Evolutionary conservation across 2,888 invertebrate species (phyloP).

Genomic region (Tetragonisca angustula): DNA sequence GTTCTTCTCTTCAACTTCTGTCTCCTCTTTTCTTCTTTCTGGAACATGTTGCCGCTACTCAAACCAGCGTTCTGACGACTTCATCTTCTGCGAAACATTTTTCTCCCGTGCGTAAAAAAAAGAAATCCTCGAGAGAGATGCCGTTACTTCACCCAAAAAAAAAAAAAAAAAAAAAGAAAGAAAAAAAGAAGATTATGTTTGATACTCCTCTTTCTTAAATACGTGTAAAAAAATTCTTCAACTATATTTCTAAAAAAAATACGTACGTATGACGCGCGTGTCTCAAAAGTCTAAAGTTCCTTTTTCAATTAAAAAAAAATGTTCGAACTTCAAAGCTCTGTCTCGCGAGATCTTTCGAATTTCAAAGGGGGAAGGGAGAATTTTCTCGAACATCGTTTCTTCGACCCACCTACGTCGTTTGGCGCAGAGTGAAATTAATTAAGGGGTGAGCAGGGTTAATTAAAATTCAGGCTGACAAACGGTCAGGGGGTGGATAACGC

Average conservation of each 20-base stretch:
- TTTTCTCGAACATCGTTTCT: background rate
- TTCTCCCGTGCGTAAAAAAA: background rate
- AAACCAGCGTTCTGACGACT: conserved; percentile 2
- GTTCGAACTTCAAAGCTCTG: background rate
- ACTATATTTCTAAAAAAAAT: too few relatives aligned
- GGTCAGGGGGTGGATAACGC: conserved; percentile 36
- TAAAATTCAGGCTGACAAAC: conserved; percentile 51
- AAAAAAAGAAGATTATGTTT: background rate
- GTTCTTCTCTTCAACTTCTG: conserved; percentile 23
- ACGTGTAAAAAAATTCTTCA: background rate
- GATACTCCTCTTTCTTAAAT: background rate
- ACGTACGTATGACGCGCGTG: too few relatives aligned
- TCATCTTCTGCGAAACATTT: conserved; percentile 2
- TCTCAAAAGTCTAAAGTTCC: too few relatives aligned
- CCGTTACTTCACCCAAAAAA: background rate
- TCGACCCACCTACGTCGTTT: background rate
- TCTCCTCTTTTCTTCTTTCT: conserved; percentile 11
- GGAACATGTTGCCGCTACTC: conserved; percentile 26
- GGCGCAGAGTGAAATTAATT: conserved; percentile 30
- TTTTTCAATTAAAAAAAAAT: background rate
- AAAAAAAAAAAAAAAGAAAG: too few relatives aligned
- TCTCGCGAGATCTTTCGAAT: too few relatives aligned
- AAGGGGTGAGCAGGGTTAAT: conserved; percentile 44
- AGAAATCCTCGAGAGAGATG: background rate
- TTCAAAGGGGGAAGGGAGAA: too few relatives aligned